Conservation (phyloP, 1,140 invertebrate genomes). For the Aphidius gifuensis region DNA sequence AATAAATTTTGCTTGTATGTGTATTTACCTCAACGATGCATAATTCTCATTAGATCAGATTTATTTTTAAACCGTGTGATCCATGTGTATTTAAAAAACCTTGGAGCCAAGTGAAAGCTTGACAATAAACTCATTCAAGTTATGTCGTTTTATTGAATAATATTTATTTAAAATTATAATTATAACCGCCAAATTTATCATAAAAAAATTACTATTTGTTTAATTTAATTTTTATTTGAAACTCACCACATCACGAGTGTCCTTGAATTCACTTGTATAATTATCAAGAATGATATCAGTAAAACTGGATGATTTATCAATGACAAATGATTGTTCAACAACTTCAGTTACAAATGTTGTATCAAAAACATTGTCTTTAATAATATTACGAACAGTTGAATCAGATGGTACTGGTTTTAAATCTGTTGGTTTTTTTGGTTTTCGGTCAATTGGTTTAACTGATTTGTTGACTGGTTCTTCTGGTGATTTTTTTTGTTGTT, state of each 20-base stretch:
- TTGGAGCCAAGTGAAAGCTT: constrained; percentile 16
- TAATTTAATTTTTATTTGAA: neutral
- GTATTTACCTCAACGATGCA: constrained; percentile 8
- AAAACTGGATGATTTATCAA: constrained; percentile 24
- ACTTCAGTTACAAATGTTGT: constrained; percentile 14
- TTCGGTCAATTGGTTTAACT: constrained; percentile 3
- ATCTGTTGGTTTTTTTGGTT: constrained; percentile 4
- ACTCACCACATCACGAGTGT: constrained; percentile 19
- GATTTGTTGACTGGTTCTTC: constrained; percentile 21
- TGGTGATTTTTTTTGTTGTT: constrained; percentile 23
- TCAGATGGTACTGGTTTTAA: constrained; percentile 10
- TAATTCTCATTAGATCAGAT: constrained; percentile 30
- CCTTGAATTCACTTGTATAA: constrained; percentile 18
- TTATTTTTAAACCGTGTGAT: constrained; percentile 33
- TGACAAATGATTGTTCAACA: constrained; percentile 17
- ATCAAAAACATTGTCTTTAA: constrained; percentile 8
- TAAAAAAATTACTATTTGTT: too few relatives aligned
- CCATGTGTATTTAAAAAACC: constrained; percentile 6
- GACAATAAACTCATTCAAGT: too few relatives aligned
- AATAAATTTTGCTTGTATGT: constrained; percentile 11
- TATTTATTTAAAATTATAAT: too few relatives aligned
- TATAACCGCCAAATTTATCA: too few relatives aligned
- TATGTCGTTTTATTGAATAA: too few relatives aligned
- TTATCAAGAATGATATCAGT: constrained; percentile 19
- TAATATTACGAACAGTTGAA: constrained; percentile 13